Base-by-base conservation (phyloP, 2,113 vertebrate species). In the Daubentonia madagascariensis region DNA sequence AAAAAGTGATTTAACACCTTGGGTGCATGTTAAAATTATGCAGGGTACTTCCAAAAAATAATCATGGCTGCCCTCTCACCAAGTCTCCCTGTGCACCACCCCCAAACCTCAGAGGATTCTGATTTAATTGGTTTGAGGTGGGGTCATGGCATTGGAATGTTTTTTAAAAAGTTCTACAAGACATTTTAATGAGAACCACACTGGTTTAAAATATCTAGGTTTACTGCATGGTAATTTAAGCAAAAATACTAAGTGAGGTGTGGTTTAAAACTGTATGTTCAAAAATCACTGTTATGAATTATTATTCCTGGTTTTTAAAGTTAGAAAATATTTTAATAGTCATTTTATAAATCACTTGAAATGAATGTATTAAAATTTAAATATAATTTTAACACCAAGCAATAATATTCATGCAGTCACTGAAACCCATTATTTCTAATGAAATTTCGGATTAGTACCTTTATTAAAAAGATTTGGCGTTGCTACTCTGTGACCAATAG, bases 401-500 rank as follows among this genome's bases (percentile, higher is more conserved):
- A 84, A 85, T 79, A 87, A 89, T 23, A 88, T 6, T 80, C 35
- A 68, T n/a, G 8, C 1, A 48, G 61, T 50, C 9, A 67, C 28
- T 93, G 48, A 75, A 93, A 72, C 4, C 3, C 20, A 35, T 78
- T 90, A 91, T 81, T 89, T 94, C 5, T 18, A 68, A 7, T 79
- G 57, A 83, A 68, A 85, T 91, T 63, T 75, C 57, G 70, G 37
- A 79, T 78, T 59, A 79, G 12, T 48, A 48, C 7, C 16, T 50
- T 45, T 91, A 40, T 70, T 52, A 87, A 89, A 57, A 11, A 63
- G 50, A 6, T 72, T 91, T 94, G 45, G 20, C 93, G 23, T 94
- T 97, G 97, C 70, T 72, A 30, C 14, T 40, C 43, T 92, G 90
- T 88, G 25, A 96, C 98, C 98, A 98, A 97, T 96, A 99, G 98